Evolutionary conservation across 2,113 vertebrate genomes (phyloP), one percentile per base, ranked within the genome.

Genomic region (Bambusicola thoracicus): DNA sequence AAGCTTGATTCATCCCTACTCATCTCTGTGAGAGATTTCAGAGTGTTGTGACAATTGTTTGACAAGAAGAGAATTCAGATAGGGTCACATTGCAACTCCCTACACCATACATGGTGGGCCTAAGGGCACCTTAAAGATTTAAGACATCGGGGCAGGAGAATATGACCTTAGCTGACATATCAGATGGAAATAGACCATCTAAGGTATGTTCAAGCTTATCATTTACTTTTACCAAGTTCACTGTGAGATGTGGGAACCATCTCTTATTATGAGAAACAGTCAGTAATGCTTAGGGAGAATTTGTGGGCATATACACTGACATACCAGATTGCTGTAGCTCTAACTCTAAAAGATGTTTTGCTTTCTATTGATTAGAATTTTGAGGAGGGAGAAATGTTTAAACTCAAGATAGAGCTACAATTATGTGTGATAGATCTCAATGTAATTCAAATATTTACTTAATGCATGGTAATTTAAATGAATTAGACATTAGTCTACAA

Each of bases 391-490:
- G 43, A 94, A 92, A 80, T 92, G 85, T 53, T 89, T 91, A 85
- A 78, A 66, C 38, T 85, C 58, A 92, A 94, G 72, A 65, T 14
- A 89, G 59, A 92, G 38, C 85, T 96, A 89, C 89, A 94, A 93
- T 92, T 96, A 92, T 65, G 40, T 72, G 41, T 86, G 73, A 86
- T 81, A 66, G 85, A 93, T 96, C 79, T 90, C 79, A 65, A 88
- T 92, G 72, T 48, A 92, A 82, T 89, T 97, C 36, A 96, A 96
- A 97, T 95, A 97, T 96, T 95, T 95, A 94, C 94, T 96, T 95
- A 94, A 95, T 95, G 81, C 58, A 46, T 40, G 49, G 65, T 94
- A 93, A 94, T 96, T 96, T 96, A 58, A 89, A 68, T 90, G 92
- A 96, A 93, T 85, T 83, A 96, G 95, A 82, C 69, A 81, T 85